Base-by-base conservation (phyloP, 2,888 invertebrate species). In the Adelognathus sp. region DNA sequence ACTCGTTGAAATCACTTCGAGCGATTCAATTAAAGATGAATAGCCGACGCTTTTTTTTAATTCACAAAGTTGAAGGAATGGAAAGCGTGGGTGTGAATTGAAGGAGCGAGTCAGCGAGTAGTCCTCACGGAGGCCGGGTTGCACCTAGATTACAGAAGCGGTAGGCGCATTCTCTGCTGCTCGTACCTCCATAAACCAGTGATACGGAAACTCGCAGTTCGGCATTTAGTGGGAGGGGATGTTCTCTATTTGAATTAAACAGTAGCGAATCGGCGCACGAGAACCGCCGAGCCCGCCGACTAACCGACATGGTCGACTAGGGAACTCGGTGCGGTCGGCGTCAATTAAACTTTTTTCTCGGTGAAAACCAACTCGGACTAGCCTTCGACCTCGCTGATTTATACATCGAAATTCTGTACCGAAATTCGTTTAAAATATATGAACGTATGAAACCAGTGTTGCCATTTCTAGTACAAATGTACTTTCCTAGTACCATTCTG, bases 21-120 rank as follows among this genome's bases (percentile, higher is more conserved):
- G 85, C 86, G 88, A 87, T 88, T 88, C 86, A 85, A 88, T 88
- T 88, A 87, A 87, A 87, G 87, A 88, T 86, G 87, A 87, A 86
- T 84, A 16, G 24, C n/a, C 16, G 18, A 33, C 9, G 36, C 58
- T 46, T 70, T n/a, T n/a, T n/a, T n/a, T n/a, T n/a, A n/a, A 76
- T 83, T 86, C 79, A 82, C 80, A 79, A 86, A 85, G 83, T 82
- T 84, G 81, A 85, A 84, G 83, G 77, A 79, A 85, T 60, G 41
- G 36, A 14, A 52, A 50, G 33, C 29, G 63, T 52, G 41, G 69
- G 56, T 74, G 71, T 69, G 54, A 72, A 52, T 66, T 52, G 31
- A 56, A 39, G 70, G n/a, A 44, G 31, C 11, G 56, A 16, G 31
- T 24, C 9, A 69, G 33, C n/a, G 16, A 63, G 24, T 46, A 60